These are phyloP conservation scores for Alitta virens DNA, from an alignment of 2,888 invertebrate species.

Conservation along the genomic window DNA sequence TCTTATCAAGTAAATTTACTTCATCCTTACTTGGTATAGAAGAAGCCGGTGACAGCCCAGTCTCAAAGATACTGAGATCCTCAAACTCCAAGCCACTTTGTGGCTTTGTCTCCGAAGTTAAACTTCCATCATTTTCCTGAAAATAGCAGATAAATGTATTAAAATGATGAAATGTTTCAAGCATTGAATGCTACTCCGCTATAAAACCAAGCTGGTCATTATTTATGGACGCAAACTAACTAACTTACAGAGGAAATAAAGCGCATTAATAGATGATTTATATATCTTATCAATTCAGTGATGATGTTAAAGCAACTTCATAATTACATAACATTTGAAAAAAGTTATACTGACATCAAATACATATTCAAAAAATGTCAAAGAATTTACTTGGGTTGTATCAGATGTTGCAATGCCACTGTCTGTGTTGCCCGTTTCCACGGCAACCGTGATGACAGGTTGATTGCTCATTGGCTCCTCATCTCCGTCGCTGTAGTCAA, in stretches of 20 bases:
- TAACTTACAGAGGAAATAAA: too few species aligned
- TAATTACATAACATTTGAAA: too few species aligned
- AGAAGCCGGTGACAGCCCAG: slow-evolving; percentile 16
- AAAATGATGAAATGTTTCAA: neutral
- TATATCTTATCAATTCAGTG: too few species aligned
- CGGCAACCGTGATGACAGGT: neutral
- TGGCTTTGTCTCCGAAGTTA: slow-evolving; percentile 5
- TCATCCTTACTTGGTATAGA: slow-evolving; percentile 16
- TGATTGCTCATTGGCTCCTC: slow-evolving; percentile 9
- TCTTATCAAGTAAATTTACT: too few species aligned
- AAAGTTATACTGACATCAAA: too few species aligned
- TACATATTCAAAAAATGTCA: too few species aligned
- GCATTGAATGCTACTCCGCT: too few species aligned
- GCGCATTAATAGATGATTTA: too few species aligned
- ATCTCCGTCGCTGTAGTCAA: slow-evolving; percentile 12
- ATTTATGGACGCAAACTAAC: too few species aligned
- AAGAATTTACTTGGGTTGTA: slow-evolving; percentile 15
- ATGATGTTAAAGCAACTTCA: too few species aligned
- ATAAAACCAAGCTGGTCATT: too few species aligned
- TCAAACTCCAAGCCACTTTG: slow-evolving; percentile 16
- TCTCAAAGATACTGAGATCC: slow-evolving; percentile 26
- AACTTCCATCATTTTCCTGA: slow-evolving; percentile 14
- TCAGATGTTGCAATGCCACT: slow-evolving; percentile 11
- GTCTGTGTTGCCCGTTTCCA: neutral
- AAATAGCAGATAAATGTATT: neutral